These are phyloP conservation scores for Sylvilagus floridanus DNA, from an alignment of 2,797 vertebrate genomes.

Conservation along the genomic window DNA sequence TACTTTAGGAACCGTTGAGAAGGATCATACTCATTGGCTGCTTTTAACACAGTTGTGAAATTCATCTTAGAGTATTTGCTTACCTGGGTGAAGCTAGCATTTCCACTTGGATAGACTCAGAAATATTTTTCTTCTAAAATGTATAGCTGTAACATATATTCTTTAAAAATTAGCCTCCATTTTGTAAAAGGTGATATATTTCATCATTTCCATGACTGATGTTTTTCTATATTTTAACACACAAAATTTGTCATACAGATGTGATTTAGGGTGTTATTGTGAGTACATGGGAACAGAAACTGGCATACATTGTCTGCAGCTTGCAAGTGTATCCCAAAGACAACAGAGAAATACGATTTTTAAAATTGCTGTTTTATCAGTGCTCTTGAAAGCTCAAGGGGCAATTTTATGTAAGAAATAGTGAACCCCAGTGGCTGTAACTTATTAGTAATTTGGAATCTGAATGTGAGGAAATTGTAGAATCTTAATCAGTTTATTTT, in stretches of 20 bases:
- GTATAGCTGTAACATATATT: not conserved
- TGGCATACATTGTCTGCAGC: not conserved
- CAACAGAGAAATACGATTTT: not conserved
- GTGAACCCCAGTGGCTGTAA: not conserved
- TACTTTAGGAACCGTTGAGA: not conserved
- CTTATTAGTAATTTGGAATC: not conserved
- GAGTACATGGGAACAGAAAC: not conserved
- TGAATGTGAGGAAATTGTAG: not conserved
- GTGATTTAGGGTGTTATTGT: not conserved
- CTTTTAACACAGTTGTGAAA: not conserved
- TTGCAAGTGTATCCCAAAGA: not conserved
- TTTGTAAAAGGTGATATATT: not conserved
- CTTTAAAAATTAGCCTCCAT: not conserved
- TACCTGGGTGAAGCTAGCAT: not conserved
- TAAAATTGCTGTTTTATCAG: not conserved
- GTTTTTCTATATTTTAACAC: conserved; percentile 26
- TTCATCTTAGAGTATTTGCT: not conserved
- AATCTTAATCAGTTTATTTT: not conserved
- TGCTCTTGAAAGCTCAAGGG: not conserved
- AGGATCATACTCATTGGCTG: not conserved
- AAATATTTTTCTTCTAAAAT: conserved; percentile 37
- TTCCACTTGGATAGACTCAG: not conserved
- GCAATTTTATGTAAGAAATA: not conserved
- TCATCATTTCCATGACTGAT: conserved; percentile 22
- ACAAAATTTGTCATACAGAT: not conserved